Conservation (phyloP, 1,140 invertebrate species). For the Drosophila saltans region DNA sequence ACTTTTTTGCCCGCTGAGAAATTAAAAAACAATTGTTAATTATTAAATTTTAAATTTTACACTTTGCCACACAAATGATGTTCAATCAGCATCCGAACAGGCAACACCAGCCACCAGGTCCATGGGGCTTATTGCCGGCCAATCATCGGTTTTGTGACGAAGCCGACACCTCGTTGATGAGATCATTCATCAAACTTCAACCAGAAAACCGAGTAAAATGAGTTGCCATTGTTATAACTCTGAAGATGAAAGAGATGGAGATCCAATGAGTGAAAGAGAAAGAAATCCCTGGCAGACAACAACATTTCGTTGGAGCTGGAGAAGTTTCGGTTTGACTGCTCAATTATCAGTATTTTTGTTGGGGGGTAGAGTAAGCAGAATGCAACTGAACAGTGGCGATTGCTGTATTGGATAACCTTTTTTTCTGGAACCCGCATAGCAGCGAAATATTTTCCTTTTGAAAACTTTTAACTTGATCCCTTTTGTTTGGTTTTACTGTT, state of each 20-base stretch:
- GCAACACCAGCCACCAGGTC: not conserved
- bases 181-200: constrained; percentile 81
- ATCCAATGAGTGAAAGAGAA: not conserved
- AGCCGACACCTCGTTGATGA: constrained; percentile 80
- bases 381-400: constrained; percentile 27
- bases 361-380: constrained; percentile 1
- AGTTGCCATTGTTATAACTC: constrained; percentile 75
- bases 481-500: constrained; percentile 5
- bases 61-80: constrained; percentile 69
- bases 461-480: not conserved
- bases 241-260: constrained; percentile 19
- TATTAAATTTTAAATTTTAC: constrained; percentile 81
- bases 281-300: not conserved
- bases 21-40: constrained; percentile 82
- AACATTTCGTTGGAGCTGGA: constrained; percentile 8
- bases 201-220: constrained; percentile 64
- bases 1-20: constrained; percentile 43
- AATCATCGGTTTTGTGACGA: constrained; percentile 61
- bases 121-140: constrained; percentile 30
- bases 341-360: constrained; percentile 59
- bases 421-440: constrained; percentile 8
- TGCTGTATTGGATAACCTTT: constrained; percentile 6
- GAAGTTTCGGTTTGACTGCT: constrained; percentile 67
- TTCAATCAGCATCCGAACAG: constrained; percentile 25
- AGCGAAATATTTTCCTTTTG: not conserved